phyloP scores from a whole-genome alignment of 2,113 vertebrate genomes.

The Brevimyrus niger region DNA sequence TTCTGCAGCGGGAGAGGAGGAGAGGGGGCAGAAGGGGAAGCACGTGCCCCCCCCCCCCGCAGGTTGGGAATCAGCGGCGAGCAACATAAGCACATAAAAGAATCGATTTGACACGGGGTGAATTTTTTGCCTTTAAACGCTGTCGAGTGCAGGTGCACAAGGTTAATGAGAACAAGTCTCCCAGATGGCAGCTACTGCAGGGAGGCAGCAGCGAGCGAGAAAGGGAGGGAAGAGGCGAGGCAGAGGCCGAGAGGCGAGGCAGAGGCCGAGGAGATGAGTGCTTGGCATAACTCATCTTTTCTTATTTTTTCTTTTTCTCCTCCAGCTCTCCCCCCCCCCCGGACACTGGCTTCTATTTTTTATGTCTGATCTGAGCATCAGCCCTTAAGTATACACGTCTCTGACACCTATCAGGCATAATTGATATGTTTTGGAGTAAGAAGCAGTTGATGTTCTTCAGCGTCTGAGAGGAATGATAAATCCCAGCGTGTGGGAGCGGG shows the following conservation, averaged over 20 bases:
- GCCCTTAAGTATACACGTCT: slow-evolving; percentile 2
- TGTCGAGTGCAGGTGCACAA: slow-evolving; percentile 45
- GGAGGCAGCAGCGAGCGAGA: neutral
- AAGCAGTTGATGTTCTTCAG: neutral
- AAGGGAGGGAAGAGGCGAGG: neutral
- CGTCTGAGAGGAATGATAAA: neutral
- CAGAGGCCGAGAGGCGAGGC: neutral
- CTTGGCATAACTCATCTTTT: slow-evolving; percentile 9
- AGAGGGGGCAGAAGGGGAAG: neutral
- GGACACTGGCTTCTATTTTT: neutral
- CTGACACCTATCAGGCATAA: neutral
- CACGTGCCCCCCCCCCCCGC: neutral
- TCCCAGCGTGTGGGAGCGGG: neutral
- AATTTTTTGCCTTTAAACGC: slow-evolving; percentile 33
- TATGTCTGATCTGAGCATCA: neutral
- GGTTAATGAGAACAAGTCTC: slow-evolving; percentile 56
- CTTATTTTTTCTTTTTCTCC: neutral
- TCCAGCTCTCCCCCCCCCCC: too few relatives aligned
- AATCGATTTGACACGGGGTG: slow-evolving; percentile 28
- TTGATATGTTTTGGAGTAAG: slow-evolving; percentile 2
- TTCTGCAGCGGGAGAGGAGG: neutral
- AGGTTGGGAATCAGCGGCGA: slow-evolving; percentile 30
- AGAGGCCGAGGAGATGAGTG: neutral
- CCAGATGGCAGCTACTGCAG: slow-evolving; percentile 41
- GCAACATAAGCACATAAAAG: slow-evolving; percentile 38